phyloP scores from a whole-genome alignment of 2,888 invertebrate species.

The Pemphredon lugubris region DNA sequence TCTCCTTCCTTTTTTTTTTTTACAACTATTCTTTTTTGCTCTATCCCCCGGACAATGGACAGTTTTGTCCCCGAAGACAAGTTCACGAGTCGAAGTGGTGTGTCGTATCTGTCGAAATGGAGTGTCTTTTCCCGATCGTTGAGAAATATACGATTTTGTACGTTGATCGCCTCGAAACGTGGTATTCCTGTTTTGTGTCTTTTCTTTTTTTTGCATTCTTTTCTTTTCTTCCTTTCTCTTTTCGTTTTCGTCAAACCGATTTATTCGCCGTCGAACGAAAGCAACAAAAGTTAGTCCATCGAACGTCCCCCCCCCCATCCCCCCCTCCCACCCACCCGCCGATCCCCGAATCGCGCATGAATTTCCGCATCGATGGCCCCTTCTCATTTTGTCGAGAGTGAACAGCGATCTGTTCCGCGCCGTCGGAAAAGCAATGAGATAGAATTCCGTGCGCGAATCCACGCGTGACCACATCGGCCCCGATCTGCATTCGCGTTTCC shows the following conservation, averaged over 20 bases:
- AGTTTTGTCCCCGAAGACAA: conserved; percentile 45
- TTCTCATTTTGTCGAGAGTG: not conserved
- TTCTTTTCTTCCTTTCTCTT: not conserved
- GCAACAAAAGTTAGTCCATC: not conserved
- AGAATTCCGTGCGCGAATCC: not conserved
- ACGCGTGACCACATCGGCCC: not conserved
- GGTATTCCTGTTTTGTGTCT: conserved; percentile 9
- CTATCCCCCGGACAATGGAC: conserved; percentile 52
- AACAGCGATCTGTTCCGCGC: not conserved
- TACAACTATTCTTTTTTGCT: conserved; percentile 20
- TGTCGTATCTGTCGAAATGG: conserved; percentile 30
- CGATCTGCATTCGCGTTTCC: conserved; percentile 11
- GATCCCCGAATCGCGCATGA: no score
- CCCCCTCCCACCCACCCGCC: not conserved
- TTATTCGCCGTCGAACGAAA: conserved; percentile 4
- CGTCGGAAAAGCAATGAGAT: no score
- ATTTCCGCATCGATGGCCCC: not conserved
- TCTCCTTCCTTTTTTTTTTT: conserved; percentile 33
- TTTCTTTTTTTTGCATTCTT: not conserved
- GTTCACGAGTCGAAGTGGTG: conserved; percentile 37
- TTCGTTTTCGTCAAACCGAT: not conserved
- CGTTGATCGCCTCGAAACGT: conserved; percentile 8
- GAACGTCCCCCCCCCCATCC: conserved; percentile 10
- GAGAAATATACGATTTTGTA: conserved; percentile 23
- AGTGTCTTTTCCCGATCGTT: conserved; percentile 21